Evolutionary conservation across 2,113 vertebrate genomes (phyloP).

Genomic region (Nipponia nippon): DNA sequence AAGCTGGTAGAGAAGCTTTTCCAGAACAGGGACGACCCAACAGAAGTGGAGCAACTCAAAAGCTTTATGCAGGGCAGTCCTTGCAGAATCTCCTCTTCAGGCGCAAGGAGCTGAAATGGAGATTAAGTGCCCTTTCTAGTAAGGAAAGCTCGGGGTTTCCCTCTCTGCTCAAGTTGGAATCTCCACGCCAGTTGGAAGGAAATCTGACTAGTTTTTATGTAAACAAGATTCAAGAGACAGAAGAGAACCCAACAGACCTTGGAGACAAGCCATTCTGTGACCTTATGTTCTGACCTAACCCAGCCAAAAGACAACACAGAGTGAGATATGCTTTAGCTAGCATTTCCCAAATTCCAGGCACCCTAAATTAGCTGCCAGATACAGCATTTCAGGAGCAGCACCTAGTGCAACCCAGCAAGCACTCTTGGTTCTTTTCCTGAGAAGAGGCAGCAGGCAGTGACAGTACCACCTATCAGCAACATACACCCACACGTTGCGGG

Average conservation of each 20-base stretch:
- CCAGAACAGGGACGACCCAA: not conserved
- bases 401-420: not conserved
- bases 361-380: not conserved
- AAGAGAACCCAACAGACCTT: not conserved
- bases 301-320: not conserved
- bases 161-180: not conserved
- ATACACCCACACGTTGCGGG: rapidly evolving
- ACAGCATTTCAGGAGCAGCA: not conserved
- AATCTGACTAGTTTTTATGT: not conserved
- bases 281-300: constrained; percentile 32
- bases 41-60: constrained; percentile 15
- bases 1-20: not conserved
- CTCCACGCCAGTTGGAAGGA: not conserved
- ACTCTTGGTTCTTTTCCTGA: not conserved
- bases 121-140: not conserved
- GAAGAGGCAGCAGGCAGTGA: not conserved
- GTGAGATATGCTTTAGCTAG: not conserved
- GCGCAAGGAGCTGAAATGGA: not conserved
- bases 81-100: not conserved
- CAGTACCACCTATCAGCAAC: not conserved
- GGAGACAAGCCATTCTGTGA: constrained; percentile 1
- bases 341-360: constrained; percentile 14
- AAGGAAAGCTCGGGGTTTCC: not conserved
- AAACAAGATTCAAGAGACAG: not conserved
- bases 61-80: not conserved